Conservation (phyloP, 37 sponge, comb jelly and placozoan genomes). For the Hexactinellida sp. region DNA sequence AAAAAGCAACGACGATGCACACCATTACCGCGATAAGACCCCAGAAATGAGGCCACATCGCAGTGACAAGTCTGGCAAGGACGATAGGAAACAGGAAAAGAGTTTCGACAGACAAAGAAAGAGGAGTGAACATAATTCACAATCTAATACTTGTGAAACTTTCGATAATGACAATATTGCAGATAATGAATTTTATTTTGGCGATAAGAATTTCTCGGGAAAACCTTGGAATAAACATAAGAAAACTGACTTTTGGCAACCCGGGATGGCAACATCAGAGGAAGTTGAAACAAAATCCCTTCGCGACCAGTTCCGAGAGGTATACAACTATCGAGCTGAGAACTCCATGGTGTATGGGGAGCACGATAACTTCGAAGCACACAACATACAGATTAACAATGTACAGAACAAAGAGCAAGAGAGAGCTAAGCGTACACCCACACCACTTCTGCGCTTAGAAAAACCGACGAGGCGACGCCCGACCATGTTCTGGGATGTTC, state of each 20-base stretch:
- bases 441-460: neutral
- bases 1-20: neutral
- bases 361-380: constrained; percentile 6
- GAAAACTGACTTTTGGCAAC: neutral
- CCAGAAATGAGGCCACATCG: neutral
- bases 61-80: neutral
- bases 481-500: constrained; percentile 82
- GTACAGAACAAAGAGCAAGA: neutral
- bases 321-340: neutral
- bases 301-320: neutral
- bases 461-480: constrained; percentile 25
- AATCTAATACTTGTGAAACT: neutral
- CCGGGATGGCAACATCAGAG: neutral
- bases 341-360: neutral
- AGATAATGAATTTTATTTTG: neutral
- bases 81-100: neutral
- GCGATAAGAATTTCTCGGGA: neutral
- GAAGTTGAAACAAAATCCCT: neutral
- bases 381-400: neutral
- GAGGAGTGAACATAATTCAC: neutral
- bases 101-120: neutral
- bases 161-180: neutral
- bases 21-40: constrained; percentile 3
- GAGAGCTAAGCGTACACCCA: neutral
- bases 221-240: neutral